Evolutionary conservation across 2,113 vertebrate genomes (phyloP).

Genomic region (Pitta sordida): DNA sequence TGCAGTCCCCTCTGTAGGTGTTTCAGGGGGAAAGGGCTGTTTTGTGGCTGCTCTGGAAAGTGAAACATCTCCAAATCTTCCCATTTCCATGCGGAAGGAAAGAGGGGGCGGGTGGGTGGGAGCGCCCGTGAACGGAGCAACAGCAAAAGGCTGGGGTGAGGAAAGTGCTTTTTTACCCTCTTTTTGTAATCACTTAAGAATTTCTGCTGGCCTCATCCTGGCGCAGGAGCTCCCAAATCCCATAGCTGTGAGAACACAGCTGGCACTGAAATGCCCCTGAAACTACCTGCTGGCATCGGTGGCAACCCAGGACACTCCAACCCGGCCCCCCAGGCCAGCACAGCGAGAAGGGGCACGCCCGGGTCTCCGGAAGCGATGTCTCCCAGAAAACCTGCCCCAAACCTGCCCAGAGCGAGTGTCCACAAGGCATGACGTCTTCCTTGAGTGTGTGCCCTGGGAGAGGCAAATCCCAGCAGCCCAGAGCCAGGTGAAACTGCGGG

Average conservation of each 20-base stretch:
- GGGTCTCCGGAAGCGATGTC: accelerated
- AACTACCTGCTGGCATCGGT: not conserved
- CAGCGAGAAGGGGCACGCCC: not conserved
- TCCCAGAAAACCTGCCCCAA: not conserved
- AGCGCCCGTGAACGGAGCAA: not conserved
- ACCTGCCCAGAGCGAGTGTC: not conserved
- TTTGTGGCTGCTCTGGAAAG: not conserved
- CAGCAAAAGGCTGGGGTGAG: not conserved
- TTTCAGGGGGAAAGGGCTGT: not conserved
- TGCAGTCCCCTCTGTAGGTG: accelerated
- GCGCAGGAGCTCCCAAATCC: not conserved
- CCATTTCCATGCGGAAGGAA: conserved; percentile 13
- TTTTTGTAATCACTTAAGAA: conserved; percentile 8
- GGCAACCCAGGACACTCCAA: not conserved
- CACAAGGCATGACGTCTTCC: accelerated
- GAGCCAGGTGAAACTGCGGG: not conserved
- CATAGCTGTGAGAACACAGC: conserved; percentile 24
- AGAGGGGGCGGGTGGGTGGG: conserved; percentile 21
- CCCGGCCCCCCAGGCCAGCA: accelerated
- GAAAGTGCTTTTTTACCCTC: not conserved
- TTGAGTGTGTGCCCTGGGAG: not conserved
- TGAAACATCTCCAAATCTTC: not conserved
- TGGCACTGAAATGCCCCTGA: not conserved
- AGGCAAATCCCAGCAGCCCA: not conserved
- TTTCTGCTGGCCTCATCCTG: not conserved